Percentiles rank a stretch among this genome's conserved stretches.
phyloP scores from a whole-genome alignment of 2,888 invertebrate species.

The Conops quadrifasciatus region DNA sequence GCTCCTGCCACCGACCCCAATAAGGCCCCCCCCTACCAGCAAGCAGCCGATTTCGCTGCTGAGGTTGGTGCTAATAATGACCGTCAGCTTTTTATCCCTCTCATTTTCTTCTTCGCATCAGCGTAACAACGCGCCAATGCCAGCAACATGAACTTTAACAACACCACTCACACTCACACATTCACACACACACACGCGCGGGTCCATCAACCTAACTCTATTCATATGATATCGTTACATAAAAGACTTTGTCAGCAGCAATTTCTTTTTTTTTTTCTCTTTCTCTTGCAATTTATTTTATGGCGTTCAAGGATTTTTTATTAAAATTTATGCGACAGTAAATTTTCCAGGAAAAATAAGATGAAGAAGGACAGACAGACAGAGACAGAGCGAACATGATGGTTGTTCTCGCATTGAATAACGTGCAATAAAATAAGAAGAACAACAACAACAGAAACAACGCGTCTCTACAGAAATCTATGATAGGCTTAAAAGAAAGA shows the following conservation, averaged over 20 bases:
- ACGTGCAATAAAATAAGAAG: neutral
- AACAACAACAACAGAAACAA: no score
- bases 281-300: neutral
- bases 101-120: no score
- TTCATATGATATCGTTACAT: no score
- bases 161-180: neutral
- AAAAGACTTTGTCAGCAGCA: neutral
- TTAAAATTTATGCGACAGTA: conserved; percentile 10
- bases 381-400: neutral
- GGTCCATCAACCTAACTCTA: no score
- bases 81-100: no score
- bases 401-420: neutral
- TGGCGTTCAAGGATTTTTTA: conserved; percentile 11
- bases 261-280: neutral
- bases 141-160: no score
- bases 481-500: neutral
- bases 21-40: no score
- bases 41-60: no score
- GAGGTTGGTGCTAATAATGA: no score
- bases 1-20: no score
- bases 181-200: neutral
- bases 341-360: neutral
- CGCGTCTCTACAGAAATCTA: neutral
- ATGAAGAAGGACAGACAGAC: neutral
- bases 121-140: no score